A percentile compares a stretch with the other conserved stretches of the same genome.
Evolutionary conservation across 2,888 invertebrate genomes (phyloP).

Genomic region (Drosophila anomalata): DNA sequence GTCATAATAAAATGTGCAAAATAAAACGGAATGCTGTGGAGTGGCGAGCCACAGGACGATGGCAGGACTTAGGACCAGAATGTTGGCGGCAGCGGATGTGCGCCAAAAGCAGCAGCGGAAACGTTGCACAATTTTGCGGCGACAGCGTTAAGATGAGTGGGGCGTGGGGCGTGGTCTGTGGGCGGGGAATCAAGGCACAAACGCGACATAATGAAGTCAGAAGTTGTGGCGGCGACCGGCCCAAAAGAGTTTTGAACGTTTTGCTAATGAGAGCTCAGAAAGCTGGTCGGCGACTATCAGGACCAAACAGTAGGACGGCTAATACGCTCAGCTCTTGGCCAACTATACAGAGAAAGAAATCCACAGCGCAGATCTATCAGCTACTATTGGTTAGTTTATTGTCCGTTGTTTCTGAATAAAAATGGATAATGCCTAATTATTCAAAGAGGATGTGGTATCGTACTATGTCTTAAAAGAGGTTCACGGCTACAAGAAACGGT

Average conservation of each 20-base stretch:
- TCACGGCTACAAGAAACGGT: not conserved
- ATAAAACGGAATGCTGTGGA: slow-evolving; percentile 60
- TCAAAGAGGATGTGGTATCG: not conserved
- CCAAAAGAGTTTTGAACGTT: slow-evolving; percentile 71
- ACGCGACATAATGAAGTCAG: slow-evolving; percentile 75
- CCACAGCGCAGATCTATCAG: not conserved
- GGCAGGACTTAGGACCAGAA: slow-evolving; percentile 29
- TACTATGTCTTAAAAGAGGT: not conserved
- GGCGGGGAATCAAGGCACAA: slow-evolving; percentile 36
- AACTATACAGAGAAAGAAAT: not conserved
- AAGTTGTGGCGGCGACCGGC: slow-evolving; percentile 57
- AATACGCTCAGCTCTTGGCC: slow-evolving; percentile 10
- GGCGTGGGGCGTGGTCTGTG: slow-evolving; percentile 18
- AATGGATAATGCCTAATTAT: not conserved
- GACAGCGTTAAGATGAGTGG: slow-evolving; percentile 50
- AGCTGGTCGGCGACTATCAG: slow-evolving; percentile 66
- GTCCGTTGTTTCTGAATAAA: not conserved
- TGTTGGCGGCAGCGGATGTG: slow-evolving; percentile 70
- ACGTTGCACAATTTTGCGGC: slow-evolving; percentile 77
- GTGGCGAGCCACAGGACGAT: slow-evolving; percentile 59
- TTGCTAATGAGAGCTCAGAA: slow-evolving; percentile 72
- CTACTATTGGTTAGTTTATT: not conserved
- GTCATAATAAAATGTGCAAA: slow-evolving; percentile 78
- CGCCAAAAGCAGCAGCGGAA: slow-evolving; percentile 73
- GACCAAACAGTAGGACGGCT: slow-evolving; percentile 31